Evolutionary conservation across 2,888 invertebrate genomes (phyloP).

Genomic region (Pyrochroa serraticornis): DNA sequence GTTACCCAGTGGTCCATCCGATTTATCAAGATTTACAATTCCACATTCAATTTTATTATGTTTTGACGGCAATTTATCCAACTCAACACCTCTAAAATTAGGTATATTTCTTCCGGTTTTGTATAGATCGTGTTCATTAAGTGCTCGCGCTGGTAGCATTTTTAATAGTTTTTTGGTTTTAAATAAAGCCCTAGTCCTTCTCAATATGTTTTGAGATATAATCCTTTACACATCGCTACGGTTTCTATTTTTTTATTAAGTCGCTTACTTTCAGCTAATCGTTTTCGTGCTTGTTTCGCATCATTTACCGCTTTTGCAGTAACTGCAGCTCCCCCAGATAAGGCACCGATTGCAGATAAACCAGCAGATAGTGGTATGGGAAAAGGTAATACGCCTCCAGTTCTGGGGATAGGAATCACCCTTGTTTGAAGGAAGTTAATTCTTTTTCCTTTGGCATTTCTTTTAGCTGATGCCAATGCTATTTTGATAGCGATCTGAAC

Average conservation of each 20-base stretch:
- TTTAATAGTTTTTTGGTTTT: too few species aligned
- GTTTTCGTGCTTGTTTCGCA: too few species aligned
- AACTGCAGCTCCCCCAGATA: constrained; percentile 50
- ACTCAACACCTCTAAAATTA: constrained; percentile 24
- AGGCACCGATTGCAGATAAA: constrained; percentile 46
- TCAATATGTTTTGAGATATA: constrained; percentile 29
- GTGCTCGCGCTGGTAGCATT: constrained; percentile 20
- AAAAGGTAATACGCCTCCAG: constrained; percentile 44
- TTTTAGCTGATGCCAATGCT: too few species aligned
- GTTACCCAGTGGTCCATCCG: constrained; percentile 31
- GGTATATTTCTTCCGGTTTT: constrained; percentile 14
- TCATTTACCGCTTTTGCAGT: constrained; percentile 49
- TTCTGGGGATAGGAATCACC: constrained; percentile 44
- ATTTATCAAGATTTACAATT: constrained; percentile 31
- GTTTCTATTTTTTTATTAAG: constrained; percentile 52
- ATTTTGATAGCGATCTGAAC: too few species aligned
- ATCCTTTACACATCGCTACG: constrained; percentile 41
- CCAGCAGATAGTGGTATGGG: constrained; percentile 48
- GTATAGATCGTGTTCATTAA: constrained; percentile 14
- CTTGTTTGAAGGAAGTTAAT: too few species aligned
- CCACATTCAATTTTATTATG: constrained; percentile 20
- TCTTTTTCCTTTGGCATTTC: too few species aligned
- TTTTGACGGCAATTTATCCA: constrained; percentile 18
- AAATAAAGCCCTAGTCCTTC: too few species aligned
- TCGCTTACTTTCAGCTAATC: constrained; percentile 44